Evolutionary conservation across 2,113 vertebrate species (phyloP).

Genomic region (Hemibates koningsi): DNA sequence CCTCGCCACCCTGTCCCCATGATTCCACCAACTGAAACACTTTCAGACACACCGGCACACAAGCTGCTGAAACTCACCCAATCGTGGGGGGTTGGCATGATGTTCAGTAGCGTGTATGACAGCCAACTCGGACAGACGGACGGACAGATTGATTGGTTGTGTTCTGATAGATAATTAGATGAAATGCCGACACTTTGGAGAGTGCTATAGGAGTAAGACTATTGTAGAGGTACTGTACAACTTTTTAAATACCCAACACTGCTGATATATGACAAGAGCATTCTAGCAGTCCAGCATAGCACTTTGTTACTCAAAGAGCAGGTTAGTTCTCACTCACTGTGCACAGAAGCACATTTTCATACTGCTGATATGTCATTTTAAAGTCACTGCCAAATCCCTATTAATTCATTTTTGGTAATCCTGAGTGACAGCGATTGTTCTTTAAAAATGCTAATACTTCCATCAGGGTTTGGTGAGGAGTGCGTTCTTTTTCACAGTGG

Average conservation of each 20-base stretch:
- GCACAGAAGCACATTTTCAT: not conserved
- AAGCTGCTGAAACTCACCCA: conserved; percentile 23
- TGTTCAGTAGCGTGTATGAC: not conserved
- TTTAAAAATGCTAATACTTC: not conserved
- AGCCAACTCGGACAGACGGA: conserved; percentile 54
- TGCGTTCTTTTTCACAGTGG: not conserved
- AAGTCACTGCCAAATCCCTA: conserved; percentile 25
- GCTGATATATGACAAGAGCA: not conserved
- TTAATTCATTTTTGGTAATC: conserved; percentile 17
- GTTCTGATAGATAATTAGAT: conserved; percentile 62
- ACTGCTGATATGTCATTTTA: not conserved
- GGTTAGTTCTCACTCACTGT: not conserved
- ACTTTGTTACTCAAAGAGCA: not conserved
- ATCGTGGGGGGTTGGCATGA: conserved; percentile 11
- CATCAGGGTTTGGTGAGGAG: not conserved
- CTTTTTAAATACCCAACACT: not conserved
- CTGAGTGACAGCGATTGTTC: conserved; percentile 28
- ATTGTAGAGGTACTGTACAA: not conserved
- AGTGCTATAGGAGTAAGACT: not conserved
- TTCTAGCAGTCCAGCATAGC: not conserved
- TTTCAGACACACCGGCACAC: conserved; percentile 14
- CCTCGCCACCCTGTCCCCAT: conserved; percentile 21
- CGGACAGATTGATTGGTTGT: conserved; percentile 54
- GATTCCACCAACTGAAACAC: conserved; percentile 40
- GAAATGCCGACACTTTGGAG: conserved; percentile 44